phyloP scores from a whole-genome alignment of 2,113 vertebrate genomes.

The Dasyornis broadbenti region DNA sequence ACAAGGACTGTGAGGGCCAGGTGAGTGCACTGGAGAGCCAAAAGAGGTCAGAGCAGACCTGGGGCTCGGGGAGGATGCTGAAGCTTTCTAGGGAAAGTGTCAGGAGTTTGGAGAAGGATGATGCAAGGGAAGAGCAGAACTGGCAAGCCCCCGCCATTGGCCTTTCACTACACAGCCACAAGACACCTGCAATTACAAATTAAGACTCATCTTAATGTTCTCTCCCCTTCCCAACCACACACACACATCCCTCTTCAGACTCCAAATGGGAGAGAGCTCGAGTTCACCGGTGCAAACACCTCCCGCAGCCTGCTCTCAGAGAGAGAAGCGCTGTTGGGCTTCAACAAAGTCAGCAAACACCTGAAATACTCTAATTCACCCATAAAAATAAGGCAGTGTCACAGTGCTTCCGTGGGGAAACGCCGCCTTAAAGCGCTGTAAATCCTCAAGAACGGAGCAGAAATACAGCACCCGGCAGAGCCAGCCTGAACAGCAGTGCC shows the following conservation, averaged over 20 bases:
- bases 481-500: not conserved
- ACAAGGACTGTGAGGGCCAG: rapidly evolving
- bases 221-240: not conserved
- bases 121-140: not conserved
- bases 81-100: not conserved
- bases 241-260: not conserved
- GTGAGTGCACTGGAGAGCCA: not conserved
- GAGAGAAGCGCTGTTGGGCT: not conserved
- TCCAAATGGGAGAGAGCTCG: not conserved
- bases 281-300: not conserved
- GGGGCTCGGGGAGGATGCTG: not conserved
- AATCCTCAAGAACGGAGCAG: not conserved
- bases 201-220: not conserved
- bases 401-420: not conserved
- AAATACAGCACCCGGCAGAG: not conserved
- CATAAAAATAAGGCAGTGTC: not conserved
- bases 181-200: not conserved
- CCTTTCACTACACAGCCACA: not conserved
- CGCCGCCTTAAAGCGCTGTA: not conserved
- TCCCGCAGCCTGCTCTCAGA: not conserved
- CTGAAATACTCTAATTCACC: not conserved
- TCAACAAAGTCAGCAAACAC: not conserved
- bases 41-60: not conserved
- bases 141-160: not conserved
- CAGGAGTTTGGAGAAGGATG: not conserved